Base-by-base conservation (phyloP, 64 coral and sea anemone species). In the Porites australiensis region DNA sequence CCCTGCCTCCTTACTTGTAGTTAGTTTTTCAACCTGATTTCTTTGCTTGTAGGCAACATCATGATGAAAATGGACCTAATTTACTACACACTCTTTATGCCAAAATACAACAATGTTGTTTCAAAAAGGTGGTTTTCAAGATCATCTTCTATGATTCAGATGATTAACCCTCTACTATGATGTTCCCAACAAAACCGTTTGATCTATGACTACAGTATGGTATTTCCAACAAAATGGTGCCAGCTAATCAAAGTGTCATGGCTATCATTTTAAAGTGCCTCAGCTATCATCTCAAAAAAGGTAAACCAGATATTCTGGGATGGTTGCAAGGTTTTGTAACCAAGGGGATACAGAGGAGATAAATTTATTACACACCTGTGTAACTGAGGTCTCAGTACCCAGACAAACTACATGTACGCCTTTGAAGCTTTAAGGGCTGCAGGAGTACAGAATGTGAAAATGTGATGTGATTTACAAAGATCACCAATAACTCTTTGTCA, bases 161-260 rank as follows among this genome's bases (percentile, higher is more conserved):
- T 73, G 70, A 23, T 73, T 73, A 73, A 73, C 46, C 70, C 67
- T 70, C 67, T 73, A 73, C 70, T 73, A 47, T 73, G 70, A 43
- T 73, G 70, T 47, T 73, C 46, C 70, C 70, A 73, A 73, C 67
- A 19, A 70, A 70, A 23, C 11, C 3, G 14, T 73, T 73, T 10
- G 46, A 45, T 43, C n/a, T 22, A 57, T 57, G 53, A 70, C 64
- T 67, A 19, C n/a, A 18, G 64, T 20, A 6, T 67, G 64, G 64
- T 67, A 5, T 67, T 67, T 20, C n/a, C 64, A 67, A 20, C 19
- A 67, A 83, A 57, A 5, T 73, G 70, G 47, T 46, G 70, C 70
- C 70, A 73, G 70, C 70, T 7, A 73, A 73, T 44, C 70, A 73
- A 73, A 73, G 70, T 6, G 70, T 73, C 4, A 12, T 73, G 70